Conservation (phyloP, 1,140 invertebrate species). For the Saxidomus purpurata region DNA sequence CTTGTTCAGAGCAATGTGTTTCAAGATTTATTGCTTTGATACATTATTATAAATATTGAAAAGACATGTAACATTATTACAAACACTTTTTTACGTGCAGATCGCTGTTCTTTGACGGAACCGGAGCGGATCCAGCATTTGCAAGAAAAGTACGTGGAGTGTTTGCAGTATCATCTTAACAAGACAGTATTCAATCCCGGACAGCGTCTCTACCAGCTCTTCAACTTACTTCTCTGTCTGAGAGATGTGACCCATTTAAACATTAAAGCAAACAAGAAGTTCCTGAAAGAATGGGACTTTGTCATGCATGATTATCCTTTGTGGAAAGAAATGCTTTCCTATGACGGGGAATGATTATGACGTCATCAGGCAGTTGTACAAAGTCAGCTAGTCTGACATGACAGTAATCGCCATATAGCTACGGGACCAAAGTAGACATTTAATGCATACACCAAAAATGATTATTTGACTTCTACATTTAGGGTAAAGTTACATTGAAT, state of each 20-base stretch:
- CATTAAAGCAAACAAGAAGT: constrained; percentile 52
- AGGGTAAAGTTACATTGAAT: no score
- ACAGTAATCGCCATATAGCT: no score
- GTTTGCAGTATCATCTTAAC: constrained; percentile 50
- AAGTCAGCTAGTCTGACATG: no score
- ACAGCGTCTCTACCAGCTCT: constrained; percentile 24
- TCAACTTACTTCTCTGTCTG: constrained; percentile 18
- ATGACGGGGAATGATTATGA: constrained; percentile 40
- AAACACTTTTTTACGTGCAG: constrained; percentile 2
- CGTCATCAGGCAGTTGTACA: neutral
- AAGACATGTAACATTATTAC: no score
- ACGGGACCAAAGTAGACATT: no score
- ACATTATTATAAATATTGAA: no score
- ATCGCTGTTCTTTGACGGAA: constrained; percentile 58
- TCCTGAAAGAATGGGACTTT: constrained; percentile 62
- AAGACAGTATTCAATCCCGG: constrained; percentile 25
- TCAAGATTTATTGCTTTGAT: no score
- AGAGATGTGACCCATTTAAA: constrained; percentile 44
- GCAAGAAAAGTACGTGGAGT: constrained; percentile 60
- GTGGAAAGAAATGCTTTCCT: constrained; percentile 66
- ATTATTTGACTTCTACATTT: no score
- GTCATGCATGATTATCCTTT: constrained; percentile 65
- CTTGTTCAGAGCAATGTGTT: no score
- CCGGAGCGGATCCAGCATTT: constrained; percentile 35
- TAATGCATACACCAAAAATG: no score